phyloP scores from a whole-genome alignment of 2,888 invertebrate genomes.

The Macrosiphum euphorbiae region DNA sequence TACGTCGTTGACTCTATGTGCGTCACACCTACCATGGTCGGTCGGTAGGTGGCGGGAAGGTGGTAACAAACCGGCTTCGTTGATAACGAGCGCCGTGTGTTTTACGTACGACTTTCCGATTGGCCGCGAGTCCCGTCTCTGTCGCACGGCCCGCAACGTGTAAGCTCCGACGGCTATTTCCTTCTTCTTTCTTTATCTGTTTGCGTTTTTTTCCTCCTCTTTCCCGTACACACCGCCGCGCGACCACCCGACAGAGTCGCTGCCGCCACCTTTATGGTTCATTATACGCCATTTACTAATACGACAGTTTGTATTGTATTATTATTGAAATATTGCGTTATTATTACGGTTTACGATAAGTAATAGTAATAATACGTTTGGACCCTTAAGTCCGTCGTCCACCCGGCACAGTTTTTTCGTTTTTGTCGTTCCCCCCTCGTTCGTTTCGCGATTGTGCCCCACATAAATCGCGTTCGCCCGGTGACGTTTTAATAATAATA shows the following conservation, averaged over 20 bases:
- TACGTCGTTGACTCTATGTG: neutral
- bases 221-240: neutral
- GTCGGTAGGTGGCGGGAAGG: neutral
- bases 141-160: slow-evolving; percentile 42
- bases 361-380: neutral
- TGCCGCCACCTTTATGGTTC: neutral
- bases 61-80: slow-evolving; percentile 53
- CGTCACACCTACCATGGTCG: no score
- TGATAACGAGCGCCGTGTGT: slow-evolving; percentile 53
- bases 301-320: neutral
- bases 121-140: slow-evolving; percentile 49
- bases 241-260: slow-evolving; percentile 19
- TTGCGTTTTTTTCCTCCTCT: neutral
- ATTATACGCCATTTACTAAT: slow-evolving; percentile 34
- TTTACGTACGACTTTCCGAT: slow-evolving; percentile 61
- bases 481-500: neutral
- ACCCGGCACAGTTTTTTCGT: neutral
- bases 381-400: neutral
- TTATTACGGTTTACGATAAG: neutral
- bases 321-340: neutral
- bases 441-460: neutral
- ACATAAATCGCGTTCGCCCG: neutral
- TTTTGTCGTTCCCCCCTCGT: neutral
- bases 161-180: neutral
- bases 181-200: neutral